Evolutionary conservation across 2,797 vertebrate genomes (phyloP), one percentile per base, ranked within the genome.

Genomic region (Sebastes nivosus): DNA sequence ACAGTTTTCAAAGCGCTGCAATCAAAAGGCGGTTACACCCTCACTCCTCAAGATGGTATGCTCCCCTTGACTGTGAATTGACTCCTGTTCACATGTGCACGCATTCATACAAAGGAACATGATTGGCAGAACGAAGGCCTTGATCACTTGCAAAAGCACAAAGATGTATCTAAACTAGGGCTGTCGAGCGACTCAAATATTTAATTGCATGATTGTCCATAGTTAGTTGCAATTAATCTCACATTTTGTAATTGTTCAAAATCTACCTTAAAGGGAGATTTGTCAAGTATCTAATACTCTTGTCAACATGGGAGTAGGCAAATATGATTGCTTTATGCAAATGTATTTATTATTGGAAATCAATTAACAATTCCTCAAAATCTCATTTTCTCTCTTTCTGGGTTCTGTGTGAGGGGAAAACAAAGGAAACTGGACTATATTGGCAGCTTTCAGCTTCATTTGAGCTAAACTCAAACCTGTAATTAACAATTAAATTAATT

Each of bases 21-120:
- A 5, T 36, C 46, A 22, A 77, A 59, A 24, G 18, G 9, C 7
- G 34, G 16, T 5, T 63, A 76, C 10, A 38, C n/a, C 1, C 78
- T 96, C 6, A 24, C 14, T 7, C 13, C 82, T 79, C 68, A 89
- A 81, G 92, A 96, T 82, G 93, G 95, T 95, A 94, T 25, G 85
- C 60, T 57, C 0, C 1, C 1, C 7, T 14, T 18, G n/a, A 29
- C 30, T 54, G 2, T 58, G 20, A 29, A 7, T n/a, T 20, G 1
- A 32, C 16, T 20, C 1, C 5, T 22, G 7, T 68, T 30, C 0
- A 67, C 6, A 16, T 54, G 12, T 55, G 1, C 13, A 38, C 2
- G 8, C 1, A 10, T 29, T 55, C 42, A 29, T 5, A 1, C 6
- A 55, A 32, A 24, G 12, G 7, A 12, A 42, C 18, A 18, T 20